phyloP scores from a whole-genome alignment of 2,797 vertebrate species.

The Rhabdophis nuchalis region DNA sequence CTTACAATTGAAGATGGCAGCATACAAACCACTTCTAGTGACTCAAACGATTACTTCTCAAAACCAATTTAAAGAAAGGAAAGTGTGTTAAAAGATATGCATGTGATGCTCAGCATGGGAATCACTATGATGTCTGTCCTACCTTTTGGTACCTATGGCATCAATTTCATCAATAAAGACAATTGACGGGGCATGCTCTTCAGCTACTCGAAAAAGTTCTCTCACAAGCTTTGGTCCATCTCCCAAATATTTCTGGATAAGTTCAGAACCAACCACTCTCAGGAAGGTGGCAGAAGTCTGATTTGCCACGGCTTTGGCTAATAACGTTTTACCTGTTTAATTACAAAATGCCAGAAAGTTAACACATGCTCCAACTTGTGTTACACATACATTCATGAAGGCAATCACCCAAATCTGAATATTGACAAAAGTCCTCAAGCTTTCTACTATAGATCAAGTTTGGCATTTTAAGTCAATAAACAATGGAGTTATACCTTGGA shows the following conservation, averaged over 20 bases:
- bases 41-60: background rate
- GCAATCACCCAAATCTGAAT: background rate
- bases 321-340: constrained; percentile 87
- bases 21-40: background rate
- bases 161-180: constrained; percentile 98
- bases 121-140: rapidly evolving
- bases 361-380: background rate
- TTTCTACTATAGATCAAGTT: background rate
- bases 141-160: constrained; percentile 96
- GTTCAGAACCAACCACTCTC: constrained; percentile 91
- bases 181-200: constrained; percentile 91
- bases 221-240: constrained; percentile 93
- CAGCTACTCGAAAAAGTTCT: constrained; percentile 91
- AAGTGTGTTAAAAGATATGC: background rate
- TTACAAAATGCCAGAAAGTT: constrained; percentile 1
- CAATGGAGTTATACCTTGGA: background rate
- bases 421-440: background rate
- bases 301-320: constrained; percentile 97
- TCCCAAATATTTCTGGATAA: constrained; percentile 95
- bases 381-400: background rate
- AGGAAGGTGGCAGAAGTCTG: constrained; percentile 96
- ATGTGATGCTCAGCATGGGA: rapidly evolving
- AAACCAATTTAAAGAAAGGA: background rate
- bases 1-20: background rate
- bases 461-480: background rate